Base-by-base conservation (phyloP, 35 echinoderm and acorn worm species). In the Patiria miniata region DNA sequence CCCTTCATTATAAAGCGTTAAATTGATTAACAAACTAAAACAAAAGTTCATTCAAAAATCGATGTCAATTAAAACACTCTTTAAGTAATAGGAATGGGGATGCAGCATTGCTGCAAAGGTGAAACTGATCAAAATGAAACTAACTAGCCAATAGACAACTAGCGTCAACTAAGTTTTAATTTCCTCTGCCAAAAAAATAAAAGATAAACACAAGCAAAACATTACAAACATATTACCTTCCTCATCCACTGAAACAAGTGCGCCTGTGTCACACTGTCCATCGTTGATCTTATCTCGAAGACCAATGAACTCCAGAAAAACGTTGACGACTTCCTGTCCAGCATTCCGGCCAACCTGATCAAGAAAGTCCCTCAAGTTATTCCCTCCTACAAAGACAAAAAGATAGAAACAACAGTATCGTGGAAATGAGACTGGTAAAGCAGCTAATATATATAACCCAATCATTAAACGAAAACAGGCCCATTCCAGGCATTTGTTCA, bases 281-380 rank as follows among this genome's bases (percentile, higher is more conserved):
- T 52, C 28, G 33, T 18, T 8, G 33, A 82, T 55, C 51, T 82
- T 82, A 33, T 82, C 80, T 15, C 4, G 1, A 0, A 82, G 80
- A 15, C 80, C 80, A 82, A 82, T 82, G 33, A n/a, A 82, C 47
- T 82, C 21, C 15, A 82, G 80, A 22, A 82, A 17, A 3, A 52
- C 33, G 29, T 56, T 52, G 8, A 82, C 44, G 8, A 42, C 80
- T 22, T 23, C 1, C 29, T 52, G 28, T 23, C 19, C 15, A 10
- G 80, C 80, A 33, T 82, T 82, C 33, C 21, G 15, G 52, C 80
- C 80, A 34, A 82, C 39, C 52, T 51, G 0, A 0, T 2, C 29
- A 1, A 82, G 29, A 52, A 82, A 82, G 7, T 82, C 50, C 17
- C 39, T 14, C 39, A 52, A 34, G 28, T n/a, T 52, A 56, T 30